These are phyloP conservation scores for Chrysochloris asiatica DNA, from an alignment of 2,113 vertebrate genomes.

Conservation along the genomic window DNA sequence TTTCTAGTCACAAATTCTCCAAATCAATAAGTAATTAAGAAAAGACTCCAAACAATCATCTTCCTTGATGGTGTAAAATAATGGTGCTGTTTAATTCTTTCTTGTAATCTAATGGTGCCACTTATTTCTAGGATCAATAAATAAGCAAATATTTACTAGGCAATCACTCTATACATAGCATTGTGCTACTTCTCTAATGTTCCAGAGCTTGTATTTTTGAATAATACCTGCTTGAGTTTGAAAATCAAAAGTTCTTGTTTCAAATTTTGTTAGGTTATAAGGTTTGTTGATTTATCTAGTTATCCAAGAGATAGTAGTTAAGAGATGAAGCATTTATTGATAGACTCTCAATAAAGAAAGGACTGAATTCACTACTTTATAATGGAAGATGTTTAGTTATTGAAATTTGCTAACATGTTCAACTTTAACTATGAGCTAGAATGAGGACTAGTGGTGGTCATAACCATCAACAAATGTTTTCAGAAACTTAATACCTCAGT, in stretches of 20 bases:
- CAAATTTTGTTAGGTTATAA: background rate
- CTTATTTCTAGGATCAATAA: conserved; percentile 54
- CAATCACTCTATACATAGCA: background rate
- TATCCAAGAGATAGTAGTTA: background rate
- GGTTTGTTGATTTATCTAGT: background rate
- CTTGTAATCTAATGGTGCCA: conserved; percentile 35
- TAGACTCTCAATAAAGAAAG: background rate
- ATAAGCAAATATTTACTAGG: conserved; percentile 17
- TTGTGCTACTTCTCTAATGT: background rate
- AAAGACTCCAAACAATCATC: conserved; percentile 33
- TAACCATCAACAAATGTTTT: background rate
- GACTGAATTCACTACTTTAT: background rate
- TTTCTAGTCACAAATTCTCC: conserved; percentile 47
- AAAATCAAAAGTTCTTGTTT: conserved; percentile 4
- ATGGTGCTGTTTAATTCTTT: conserved; percentile 27
- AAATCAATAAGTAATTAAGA: conserved; percentile 61
- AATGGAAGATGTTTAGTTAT: background rate
- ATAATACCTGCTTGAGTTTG: background rate
- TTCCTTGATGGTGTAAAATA: conserved; percentile 35
- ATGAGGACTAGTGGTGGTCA: background rate
- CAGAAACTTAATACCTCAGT: background rate
- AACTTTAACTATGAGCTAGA: background rate
- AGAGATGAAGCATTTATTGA: background rate
- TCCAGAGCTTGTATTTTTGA: conserved; percentile 16
- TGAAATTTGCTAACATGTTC: background rate